Evolutionary conservation across 64 coral and sea anemone genomes (phyloP).

Genomic region (Platygyra sinensis): DNA sequence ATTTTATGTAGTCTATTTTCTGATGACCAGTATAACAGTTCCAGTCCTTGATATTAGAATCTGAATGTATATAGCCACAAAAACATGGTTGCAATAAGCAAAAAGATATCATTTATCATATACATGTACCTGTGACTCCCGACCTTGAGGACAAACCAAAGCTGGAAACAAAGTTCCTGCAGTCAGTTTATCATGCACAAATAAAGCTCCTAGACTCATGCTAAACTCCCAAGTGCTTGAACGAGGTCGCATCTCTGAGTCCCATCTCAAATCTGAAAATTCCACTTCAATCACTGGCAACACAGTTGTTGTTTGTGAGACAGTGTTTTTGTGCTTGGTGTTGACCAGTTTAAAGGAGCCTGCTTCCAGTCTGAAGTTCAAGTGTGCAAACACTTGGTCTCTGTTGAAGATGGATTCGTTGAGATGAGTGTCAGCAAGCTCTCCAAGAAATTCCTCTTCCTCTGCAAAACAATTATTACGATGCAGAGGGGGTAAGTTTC

Average conservation of each 20-base stretch:
- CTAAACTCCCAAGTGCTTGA: conserved; percentile 92
- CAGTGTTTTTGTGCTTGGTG: conserved; percentile 33
- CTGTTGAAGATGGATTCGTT: conserved; percentile 98
- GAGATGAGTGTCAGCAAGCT: conserved; percentile 66
- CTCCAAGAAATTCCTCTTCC: conserved; percentile 95
- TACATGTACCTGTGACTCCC: conserved; percentile 41
- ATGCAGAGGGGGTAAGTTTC: too few relatives aligned
- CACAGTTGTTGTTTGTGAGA: neutral
- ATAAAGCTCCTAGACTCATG: conserved; percentile 87
- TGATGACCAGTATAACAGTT: too few relatives aligned
- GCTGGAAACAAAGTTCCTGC: conserved; percentile 74
- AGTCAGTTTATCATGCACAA: conserved; percentile 80
- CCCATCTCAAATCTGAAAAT: conserved; percentile 89
- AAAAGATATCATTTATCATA: too few relatives aligned
- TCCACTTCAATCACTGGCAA: conserved; percentile 80
- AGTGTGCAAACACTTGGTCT: conserved; percentile 91
- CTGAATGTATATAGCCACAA: too few relatives aligned
- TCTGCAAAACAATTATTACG: too few relatives aligned
- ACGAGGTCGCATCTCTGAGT: conserved; percentile 83
- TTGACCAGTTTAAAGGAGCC: conserved; percentile 88
- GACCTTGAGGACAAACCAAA: conserved; percentile 82
- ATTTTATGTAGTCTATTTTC: too few relatives aligned
- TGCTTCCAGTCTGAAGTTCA: conserved; percentile 84
- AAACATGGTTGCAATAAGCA: too few relatives aligned
- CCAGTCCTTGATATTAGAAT: too few relatives aligned